Percentiles rank a stretch among this genome's conserved stretches.
These are phyloP conservation scores for Ariopsis seemanni DNA, from an alignment of 2,113 vertebrate species.

Conservation along the genomic window DNA sequence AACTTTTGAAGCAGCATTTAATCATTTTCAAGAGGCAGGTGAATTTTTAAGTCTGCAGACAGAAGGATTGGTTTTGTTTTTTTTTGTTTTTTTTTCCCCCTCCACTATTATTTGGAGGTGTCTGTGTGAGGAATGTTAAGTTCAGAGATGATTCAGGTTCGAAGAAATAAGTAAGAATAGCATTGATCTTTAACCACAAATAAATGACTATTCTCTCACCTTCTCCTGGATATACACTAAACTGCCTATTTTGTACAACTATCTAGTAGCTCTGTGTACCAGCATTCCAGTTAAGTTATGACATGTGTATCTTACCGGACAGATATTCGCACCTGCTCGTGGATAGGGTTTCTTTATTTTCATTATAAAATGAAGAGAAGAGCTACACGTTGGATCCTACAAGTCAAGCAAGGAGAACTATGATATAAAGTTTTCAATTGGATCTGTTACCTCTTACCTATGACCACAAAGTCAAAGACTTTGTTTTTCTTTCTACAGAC, in stretches of 20 bases:
- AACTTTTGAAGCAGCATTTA: background rate
- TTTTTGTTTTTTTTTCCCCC: background rate
- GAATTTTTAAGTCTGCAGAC: background rate
- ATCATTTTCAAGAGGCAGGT: background rate
- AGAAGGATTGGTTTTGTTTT: background rate
- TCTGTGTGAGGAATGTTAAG: background rate
- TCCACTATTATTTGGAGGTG: background rate
- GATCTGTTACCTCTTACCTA: too few species aligned
- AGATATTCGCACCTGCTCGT: background rate
- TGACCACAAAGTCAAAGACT: too few species aligned
- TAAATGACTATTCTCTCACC: background rate
- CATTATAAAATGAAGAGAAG: too few species aligned
- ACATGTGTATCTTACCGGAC: background rate
- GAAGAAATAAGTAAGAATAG: background rate
- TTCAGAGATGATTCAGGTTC: background rate
- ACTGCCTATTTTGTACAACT: background rate
- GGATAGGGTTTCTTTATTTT: background rate
- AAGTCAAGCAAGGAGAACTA: too few species aligned
- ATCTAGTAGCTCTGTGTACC: background rate
- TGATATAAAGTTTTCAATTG: too few species aligned
- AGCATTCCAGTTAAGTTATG: background rate
- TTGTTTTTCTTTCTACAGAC: too few species aligned
- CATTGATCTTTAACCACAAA: background rate
- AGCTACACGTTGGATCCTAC: too few species aligned
- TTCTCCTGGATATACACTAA: background rate